Evolutionary conservation across 2,113 vertebrate species (phyloP).

Genomic region (Morone chrysops): DNA sequence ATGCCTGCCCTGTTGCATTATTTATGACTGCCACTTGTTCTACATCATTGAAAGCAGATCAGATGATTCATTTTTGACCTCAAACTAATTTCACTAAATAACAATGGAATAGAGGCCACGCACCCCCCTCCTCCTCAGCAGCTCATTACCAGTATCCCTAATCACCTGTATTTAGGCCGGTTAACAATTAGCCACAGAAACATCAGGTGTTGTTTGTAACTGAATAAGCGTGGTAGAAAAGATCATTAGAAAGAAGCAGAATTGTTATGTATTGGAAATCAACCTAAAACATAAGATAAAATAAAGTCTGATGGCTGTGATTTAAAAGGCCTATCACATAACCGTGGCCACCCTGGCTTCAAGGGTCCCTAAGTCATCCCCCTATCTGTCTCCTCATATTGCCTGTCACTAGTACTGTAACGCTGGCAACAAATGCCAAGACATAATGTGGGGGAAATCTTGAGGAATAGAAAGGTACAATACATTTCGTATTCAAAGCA

Average conservation of each 20-base stretch:
- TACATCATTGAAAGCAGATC: constrained; percentile 22
- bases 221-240: constrained; percentile 11
- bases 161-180: constrained; percentile 17
- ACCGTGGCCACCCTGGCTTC: rapidly evolving
- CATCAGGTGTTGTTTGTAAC: constrained; percentile 1
- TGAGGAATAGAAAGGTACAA: neutral
- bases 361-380: neutral
- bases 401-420: neutral
- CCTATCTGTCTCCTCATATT: neutral
- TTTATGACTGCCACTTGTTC: constrained; percentile 30
- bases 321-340: neutral
- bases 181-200: constrained; percentile 32
- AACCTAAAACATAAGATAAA: neutral
- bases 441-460: neutral
- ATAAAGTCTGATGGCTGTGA: neutral
- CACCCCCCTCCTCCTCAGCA: neutral
- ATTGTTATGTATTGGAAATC: neutral
- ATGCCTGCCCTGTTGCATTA: constrained; percentile 17
- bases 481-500: neutral
- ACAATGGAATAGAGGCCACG: constrained; percentile 4
- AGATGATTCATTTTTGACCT: constrained; percentile 51
- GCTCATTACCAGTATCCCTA: constrained; percentile 32
- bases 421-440: neutral
- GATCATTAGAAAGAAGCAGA: neutral
- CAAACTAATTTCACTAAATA: constrained; percentile 36